These are phyloP conservation scores for Phoeniculus purpureus DNA, from an alignment of 2,797 vertebrate species.

Conservation along the genomic window DNA sequence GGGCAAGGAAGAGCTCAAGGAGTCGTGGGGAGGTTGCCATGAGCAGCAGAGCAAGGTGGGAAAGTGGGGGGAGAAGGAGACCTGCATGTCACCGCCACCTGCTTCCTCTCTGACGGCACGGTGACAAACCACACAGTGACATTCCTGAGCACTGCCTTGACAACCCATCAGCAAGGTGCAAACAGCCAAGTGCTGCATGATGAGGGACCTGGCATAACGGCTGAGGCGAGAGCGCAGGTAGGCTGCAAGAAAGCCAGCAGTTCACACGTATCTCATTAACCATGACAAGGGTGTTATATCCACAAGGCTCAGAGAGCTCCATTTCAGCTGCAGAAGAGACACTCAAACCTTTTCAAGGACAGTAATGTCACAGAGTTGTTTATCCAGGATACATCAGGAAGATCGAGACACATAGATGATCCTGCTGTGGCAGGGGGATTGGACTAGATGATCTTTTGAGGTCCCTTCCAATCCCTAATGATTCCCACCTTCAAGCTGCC, in stretches of 20 bases:
- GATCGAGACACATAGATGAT: too few relatives aligned
- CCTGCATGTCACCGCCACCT: neutral
- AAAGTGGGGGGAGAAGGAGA: neutral
- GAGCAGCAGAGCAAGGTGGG: neutral
- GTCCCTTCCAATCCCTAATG: too few relatives aligned
- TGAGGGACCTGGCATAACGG: neutral
- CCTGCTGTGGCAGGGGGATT: neutral
- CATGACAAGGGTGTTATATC: slow-evolving; percentile 17
- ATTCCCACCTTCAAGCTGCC: too few relatives aligned
- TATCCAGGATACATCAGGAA: neutral
- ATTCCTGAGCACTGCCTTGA: neutral
- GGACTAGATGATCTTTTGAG: too few relatives aligned
- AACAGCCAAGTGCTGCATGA: slow-evolving; percentile 1
- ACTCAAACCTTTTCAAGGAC: neutral
- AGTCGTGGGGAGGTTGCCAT: fast-evolving
- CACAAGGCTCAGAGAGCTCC: neutral
- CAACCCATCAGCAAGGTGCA: slow-evolving; percentile 50
- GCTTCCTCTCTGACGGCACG: neutral
- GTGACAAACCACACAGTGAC: neutral
- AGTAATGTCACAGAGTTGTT: neutral
- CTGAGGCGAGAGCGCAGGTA: neutral
- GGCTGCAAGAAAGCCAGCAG: slow-evolving; percentile 20
- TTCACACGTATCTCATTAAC: neutral
- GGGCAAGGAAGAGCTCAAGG: neutral
- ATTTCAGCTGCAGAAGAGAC: neutral